phyloP scores from a whole-genome alignment of 2,888 invertebrate genomes.

The Agrotis clavis region DNA sequence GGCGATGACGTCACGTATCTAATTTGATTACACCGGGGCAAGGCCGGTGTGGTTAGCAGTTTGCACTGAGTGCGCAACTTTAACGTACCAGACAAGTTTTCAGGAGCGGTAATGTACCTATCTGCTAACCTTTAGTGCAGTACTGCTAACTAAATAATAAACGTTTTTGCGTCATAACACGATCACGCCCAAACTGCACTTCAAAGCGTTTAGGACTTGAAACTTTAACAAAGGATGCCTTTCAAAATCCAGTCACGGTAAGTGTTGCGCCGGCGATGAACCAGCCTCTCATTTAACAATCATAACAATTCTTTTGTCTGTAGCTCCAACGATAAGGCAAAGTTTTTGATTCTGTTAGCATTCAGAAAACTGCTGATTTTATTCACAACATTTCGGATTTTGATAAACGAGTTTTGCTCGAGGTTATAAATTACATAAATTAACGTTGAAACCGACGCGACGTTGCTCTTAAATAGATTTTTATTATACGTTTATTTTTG shows the following conservation, averaged over 20 bases:
- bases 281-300: constrained; percentile 69
- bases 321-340: constrained; percentile 53
- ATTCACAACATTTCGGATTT: background rate
- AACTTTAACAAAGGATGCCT: constrained; percentile 75
- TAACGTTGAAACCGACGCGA: background rate
- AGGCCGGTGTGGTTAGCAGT: constrained; percentile 83
- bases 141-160: constrained; percentile 55
- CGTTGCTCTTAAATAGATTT: background rate
- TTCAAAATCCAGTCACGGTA: constrained; percentile 72
- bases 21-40: constrained; percentile 86
- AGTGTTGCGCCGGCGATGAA: constrained; percentile 71
- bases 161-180: constrained; percentile 66
- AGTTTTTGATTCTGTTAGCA: constrained; percentile 20
- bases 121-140: constrained; percentile 35
- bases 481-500: constrained; percentile 30
- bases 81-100: constrained; percentile 31
- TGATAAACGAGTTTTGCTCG: background rate
- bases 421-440: constrained; percentile 7
- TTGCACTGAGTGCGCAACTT: constrained; percentile 70
- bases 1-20: constrained; percentile 83
- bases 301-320: constrained; percentile 61
- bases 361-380: background rate
- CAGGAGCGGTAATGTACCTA: constrained; percentile 31
- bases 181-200: constrained; percentile 68
- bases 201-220: constrained; percentile 72